Conservation (phyloP, 2,797 vertebrate species). For the Myoxocephalus aenaeus region DNA sequence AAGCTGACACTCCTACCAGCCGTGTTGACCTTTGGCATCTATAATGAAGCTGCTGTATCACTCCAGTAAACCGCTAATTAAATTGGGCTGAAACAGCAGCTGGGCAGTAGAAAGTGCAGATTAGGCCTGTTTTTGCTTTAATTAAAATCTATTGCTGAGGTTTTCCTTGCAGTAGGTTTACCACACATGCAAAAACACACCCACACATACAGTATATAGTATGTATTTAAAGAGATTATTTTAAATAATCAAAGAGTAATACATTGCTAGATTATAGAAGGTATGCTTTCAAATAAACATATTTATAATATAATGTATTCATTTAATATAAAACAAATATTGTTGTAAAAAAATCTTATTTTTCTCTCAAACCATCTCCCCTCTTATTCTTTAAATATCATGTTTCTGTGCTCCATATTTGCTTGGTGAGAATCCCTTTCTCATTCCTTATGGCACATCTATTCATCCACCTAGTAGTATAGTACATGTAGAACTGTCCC, state of each 20-base stretch:
- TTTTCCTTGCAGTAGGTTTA: constrained; percentile 54
- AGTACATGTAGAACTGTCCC: constrained; percentile 30
- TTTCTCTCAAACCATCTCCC: not conserved
- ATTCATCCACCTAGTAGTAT: constrained; percentile 31
- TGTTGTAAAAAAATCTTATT: not conserved
- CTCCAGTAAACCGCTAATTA: constrained; percentile 83
- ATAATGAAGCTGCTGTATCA: constrained; percentile 83
- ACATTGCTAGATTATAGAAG: not conserved
- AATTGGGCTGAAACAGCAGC: constrained; percentile 83
- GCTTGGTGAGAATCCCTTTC: constrained; percentile 6
- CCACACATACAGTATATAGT: not conserved
- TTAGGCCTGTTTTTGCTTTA: constrained; percentile 81
- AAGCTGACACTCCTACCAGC: constrained; percentile 62
- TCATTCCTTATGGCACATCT: constrained; percentile 16
- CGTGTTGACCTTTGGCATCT: constrained; percentile 79
- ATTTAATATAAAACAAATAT: not conserved
- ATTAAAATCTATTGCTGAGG: constrained; percentile 78
- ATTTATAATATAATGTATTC: not conserved
- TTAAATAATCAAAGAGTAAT: not conserved
- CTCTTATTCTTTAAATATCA: not conserved
- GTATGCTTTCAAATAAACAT: not conserved
- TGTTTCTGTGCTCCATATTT: constrained; percentile 5
- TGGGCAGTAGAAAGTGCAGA: constrained; percentile 74
- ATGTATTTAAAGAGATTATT: constrained; percentile 36
- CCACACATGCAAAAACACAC: constrained; percentile 19